These are phyloP conservation scores for Furnarius figulus DNA, from an alignment of 2,113 vertebrate species.

Conservation along the genomic window DNA sequence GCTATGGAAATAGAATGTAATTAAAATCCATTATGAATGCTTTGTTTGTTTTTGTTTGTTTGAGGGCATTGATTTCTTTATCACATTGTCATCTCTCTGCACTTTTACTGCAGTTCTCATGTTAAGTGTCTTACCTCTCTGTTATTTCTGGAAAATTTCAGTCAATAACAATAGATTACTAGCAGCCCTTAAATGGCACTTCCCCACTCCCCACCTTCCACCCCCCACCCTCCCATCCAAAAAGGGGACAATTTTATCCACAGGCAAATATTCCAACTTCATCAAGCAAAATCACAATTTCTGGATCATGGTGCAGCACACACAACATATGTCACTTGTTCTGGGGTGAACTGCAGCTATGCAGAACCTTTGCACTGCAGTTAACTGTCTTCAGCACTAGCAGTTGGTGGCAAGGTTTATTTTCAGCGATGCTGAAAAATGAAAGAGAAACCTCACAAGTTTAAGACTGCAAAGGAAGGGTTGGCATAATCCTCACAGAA, in stretches of 20 bases:
- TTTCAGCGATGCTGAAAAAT: background rate
- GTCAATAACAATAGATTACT: background rate
- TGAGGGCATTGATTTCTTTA: background rate
- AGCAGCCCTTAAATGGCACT: background rate
- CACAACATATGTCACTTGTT: background rate
- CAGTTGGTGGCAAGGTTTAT: background rate
- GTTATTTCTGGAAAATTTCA: background rate
- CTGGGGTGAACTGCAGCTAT: background rate
- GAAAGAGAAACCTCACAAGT: background rate
- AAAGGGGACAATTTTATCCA: background rate
- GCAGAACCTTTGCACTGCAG: background rate
- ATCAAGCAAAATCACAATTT: background rate
- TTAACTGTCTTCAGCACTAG: background rate
- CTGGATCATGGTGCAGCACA: background rate
- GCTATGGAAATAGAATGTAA: background rate
- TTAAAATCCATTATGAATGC: background rate
- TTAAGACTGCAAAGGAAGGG: background rate
- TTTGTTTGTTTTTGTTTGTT: background rate
- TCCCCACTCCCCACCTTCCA: rapidly evolving
- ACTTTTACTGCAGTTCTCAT: background rate
- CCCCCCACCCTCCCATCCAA: no score
- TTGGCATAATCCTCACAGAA: background rate
- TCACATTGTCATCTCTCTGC: background rate
- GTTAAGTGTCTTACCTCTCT: background rate
- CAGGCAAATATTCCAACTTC: background rate